Evolutionary conservation across 2,888 invertebrate genomes (phyloP).

Genomic region (Patella caerulea): DNA sequence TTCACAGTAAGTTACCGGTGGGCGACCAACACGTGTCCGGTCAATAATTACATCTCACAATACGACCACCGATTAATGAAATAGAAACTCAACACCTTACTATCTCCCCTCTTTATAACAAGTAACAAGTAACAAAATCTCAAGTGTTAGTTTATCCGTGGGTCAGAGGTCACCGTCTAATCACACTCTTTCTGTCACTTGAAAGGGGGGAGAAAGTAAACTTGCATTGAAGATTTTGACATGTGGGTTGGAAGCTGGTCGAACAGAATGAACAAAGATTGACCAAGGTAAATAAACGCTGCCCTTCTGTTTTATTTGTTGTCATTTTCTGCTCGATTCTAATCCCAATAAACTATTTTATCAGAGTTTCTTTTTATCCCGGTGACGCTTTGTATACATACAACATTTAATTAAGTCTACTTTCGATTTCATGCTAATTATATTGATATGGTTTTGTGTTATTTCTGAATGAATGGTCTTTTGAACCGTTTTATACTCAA

Average conservation of each 20-base stretch:
- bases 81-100: background rate
- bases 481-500: background rate
- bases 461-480: no score
- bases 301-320: background rate
- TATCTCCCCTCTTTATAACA: background rate
- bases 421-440: no score
- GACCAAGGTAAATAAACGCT: background rate
- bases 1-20: no score
- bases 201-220: constrained; percentile 1
- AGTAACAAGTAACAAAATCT: background rate
- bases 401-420: no score
- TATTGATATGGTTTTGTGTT: no score
- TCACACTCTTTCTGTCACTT: constrained; percentile 6
- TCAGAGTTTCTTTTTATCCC: background rate
- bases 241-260: background rate
- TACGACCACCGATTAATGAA: no score
- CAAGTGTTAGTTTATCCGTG: background rate
- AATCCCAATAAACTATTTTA: background rate
- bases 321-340: background rate
- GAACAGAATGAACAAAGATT: background rate
- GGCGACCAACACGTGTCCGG: no score
- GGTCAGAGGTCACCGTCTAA: background rate
- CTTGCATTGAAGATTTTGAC: background rate
- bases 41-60: no score
- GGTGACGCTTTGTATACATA: background rate